Percentiles rank a stretch among this genome's conserved stretches.
phyloP scores from a whole-genome alignment of 2,888 invertebrate genomes.

The Antheraea yamamai region DNA sequence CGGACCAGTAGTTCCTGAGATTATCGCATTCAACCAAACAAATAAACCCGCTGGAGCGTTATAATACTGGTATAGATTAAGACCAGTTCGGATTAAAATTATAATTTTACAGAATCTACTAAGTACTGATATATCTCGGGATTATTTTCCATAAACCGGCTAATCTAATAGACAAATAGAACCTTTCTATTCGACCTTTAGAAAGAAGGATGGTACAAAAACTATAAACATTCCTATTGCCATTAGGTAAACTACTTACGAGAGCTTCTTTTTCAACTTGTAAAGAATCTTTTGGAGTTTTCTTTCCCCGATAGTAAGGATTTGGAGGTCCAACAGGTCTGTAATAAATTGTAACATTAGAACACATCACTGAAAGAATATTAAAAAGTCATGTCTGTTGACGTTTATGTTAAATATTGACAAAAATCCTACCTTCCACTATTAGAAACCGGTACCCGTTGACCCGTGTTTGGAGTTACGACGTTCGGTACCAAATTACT shows the following conservation, averaged over 20 bases:
- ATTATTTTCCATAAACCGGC: background rate
- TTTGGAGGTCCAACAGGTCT: conserved; percentile 73
- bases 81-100: background rate
- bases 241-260: conserved; percentile 57
- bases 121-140: background rate
- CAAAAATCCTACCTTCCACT: conserved; percentile 41
- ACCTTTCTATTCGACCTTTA: background rate
- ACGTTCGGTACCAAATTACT: conserved; percentile 40
- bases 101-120: background rate
- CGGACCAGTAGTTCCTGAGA: too few relatives aligned
- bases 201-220: too few relatives aligned
- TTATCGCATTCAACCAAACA: too few relatives aligned
- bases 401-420: background rate
- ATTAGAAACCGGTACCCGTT: conserved; percentile 38
- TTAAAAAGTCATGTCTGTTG: background rate
- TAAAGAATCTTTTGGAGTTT: conserved; percentile 66
- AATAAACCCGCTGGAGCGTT: too few relatives aligned
- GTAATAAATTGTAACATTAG: conserved; percentile 32
- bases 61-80: too few relatives aligned
- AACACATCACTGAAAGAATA: background rate
- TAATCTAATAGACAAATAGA: background rate
- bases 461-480: conserved; percentile 40
- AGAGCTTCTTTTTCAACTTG: conserved; percentile 84
- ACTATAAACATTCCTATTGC: background rate
- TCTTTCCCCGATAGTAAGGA: conserved; percentile 68